Conservation (phyloP, 2,113 vertebrate genomes). For the Perca flavescens region DNA sequence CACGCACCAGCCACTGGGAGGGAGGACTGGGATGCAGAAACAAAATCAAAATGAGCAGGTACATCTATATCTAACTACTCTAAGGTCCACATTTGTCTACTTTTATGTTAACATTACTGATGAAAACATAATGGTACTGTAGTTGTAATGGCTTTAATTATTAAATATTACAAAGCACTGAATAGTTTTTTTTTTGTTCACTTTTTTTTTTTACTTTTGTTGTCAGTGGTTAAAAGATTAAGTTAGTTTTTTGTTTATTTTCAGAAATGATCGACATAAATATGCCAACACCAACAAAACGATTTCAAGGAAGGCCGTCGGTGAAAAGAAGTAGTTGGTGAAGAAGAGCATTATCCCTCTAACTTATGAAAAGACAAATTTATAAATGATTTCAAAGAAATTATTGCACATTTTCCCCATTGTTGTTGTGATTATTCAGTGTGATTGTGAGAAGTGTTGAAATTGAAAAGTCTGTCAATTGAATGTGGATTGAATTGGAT, state of each 20-base stretch:
- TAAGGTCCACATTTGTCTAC: not conserved
- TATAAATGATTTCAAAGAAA: constrained; percentile 47
- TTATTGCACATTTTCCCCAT: constrained; percentile 12
- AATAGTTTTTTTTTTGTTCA: not conserved
- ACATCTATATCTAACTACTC: not conserved
- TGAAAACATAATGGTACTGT: not conserved
- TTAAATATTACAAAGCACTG: too few relatives aligned
- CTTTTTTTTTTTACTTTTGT: not conserved
- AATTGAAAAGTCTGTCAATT: not conserved
- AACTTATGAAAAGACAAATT: not conserved
- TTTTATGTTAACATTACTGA: not conserved
- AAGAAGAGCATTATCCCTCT: constrained; percentile 1
- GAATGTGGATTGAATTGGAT: not conserved
- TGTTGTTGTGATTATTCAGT: constrained; percentile 31
- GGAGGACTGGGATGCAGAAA: constrained; percentile 87
- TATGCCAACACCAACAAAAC: constrained; percentile 84
- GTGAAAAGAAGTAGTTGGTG: constrained; percentile 73
- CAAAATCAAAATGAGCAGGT: constrained; percentile 86
- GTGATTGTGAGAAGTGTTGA: not conserved
- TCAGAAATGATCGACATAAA: constrained; percentile 87
- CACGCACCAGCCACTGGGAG: constrained; percentile 84
- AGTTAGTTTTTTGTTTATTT: constrained; percentile 26
- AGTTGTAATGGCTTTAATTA: too few relatives aligned
- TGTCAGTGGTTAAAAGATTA: not conserved
- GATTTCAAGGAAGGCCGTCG: constrained; percentile 77